Percentiles rank a stretch among this genome's conserved stretches.
phyloP scores from a whole-genome alignment of 1,140 invertebrate species.

The Zeugodacus cucurbitae region DNA sequence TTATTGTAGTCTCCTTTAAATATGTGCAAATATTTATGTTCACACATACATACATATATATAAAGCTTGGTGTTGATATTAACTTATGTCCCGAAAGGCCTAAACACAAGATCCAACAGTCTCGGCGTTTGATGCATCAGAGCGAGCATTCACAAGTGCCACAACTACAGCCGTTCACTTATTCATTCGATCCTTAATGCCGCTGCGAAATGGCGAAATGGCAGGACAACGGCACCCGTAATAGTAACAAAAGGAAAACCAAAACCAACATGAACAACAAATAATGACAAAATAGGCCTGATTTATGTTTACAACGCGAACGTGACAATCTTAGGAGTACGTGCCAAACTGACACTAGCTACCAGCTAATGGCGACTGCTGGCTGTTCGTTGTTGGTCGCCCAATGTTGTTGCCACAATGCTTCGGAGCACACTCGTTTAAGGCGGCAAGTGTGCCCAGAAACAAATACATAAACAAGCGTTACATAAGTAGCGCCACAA shows the following conservation, averaged over 20 bases:
- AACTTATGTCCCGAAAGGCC: background rate
- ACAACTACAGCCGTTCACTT: background rate
- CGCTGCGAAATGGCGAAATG: background rate
- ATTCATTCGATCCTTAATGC: slow-evolving; percentile 33
- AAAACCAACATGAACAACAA: slow-evolving; percentile 44
- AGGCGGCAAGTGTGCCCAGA: background rate
- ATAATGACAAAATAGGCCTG: slow-evolving; percentile 49
- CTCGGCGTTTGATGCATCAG: background rate
- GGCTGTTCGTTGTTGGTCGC: background rate
- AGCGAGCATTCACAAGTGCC: background rate
- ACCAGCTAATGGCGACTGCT: background rate
- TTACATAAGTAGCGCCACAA: background rate
- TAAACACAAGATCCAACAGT: background rate
- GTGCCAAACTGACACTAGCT: slow-evolving; percentile 45
- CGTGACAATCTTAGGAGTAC: slow-evolving; percentile 48
- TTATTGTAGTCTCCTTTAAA: background rate
- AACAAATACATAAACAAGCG: slow-evolving; percentile 38
- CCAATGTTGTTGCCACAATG: background rate
- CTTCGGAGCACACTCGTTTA: background rate
- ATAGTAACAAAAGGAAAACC: slow-evolving; percentile 35
- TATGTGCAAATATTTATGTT: background rate
- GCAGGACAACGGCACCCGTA: background rate
- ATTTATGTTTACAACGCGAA: slow-evolving; percentile 48
- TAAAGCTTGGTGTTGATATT: background rate
- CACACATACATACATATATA: background rate